Evolutionary conservation across 2,797 vertebrate genomes (phyloP), one percentile per base, ranked within the genome.

Genomic region (Myotis pilosus): DNA sequence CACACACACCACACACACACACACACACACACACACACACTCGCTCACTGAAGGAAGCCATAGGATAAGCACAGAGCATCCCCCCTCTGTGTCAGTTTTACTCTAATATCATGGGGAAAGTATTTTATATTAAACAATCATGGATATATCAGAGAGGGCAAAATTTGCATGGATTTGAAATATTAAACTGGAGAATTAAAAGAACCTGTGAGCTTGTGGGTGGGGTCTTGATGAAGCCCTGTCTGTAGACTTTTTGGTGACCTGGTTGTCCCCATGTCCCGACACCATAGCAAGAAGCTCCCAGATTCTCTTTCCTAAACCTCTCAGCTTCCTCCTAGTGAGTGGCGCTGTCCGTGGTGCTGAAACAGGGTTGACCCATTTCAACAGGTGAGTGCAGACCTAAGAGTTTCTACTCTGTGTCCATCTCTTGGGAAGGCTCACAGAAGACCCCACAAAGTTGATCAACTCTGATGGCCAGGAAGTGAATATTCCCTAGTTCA

Each of bases 131-230:
- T 47, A 36, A 95, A 92, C 5, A 88, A 64, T 22, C 10, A 44
- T 57, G 38, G 25, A 17, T 75, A 36, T 72, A 53, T 83, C n/a
- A 68, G 6, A 81, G n/a, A 80, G 19, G 36, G 7, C n/a, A 89
- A 83, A 92, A 44, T 68, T 80, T 20, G 25, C 53, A 68, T 36
- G 28, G 16, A 78, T 92, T 93, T 89, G 41, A 97, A 92, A 60
- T 64, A 66, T 62, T 78, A 60, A 62, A 74, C 30, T 84, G 38
- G 51, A 72, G 12, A 75, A 66, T 53, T 71, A 33, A 83, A 47
- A 71, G 68, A 88, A 57, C 49, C 19, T 36, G 6, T 81, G 55
- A 80, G 15, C 55, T 53, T 85, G 41, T 81, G 71, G 16, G 47
- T 41, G 38, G 41, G 1, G 13, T 75, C 66, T 69, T 78, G 25